phyloP scores from a whole-genome alignment of 64 coral and sea anemone species.

The Porites lutea region DNA sequence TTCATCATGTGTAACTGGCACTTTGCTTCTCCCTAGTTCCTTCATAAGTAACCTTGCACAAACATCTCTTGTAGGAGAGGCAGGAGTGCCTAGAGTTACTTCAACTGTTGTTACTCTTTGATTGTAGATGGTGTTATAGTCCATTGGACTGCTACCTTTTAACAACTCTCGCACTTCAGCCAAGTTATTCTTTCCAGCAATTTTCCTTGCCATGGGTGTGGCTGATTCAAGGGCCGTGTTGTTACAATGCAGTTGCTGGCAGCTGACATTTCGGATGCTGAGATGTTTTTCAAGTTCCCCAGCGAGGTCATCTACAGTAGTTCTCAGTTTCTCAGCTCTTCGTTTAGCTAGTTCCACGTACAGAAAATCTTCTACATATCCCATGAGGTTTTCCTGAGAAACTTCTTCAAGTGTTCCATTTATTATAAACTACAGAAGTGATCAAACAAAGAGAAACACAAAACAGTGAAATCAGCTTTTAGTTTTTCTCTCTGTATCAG shows the following conservation, averaged over 20 bases:
- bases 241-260: conserved; percentile 65
- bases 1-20: conserved; percentile 77
- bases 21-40: conserved; percentile 47
- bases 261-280: conserved; percentile 54
- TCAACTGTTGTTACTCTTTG: background rate
- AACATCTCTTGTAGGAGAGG: conserved; percentile 35
- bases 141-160: background rate
- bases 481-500: too few relatives aligned
- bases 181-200: conserved; percentile 50
- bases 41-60: conserved; percentile 56
- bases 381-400: conserved; percentile 93
- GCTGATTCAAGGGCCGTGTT: conserved; percentile 22
- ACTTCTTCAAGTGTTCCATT: conserved; percentile 89
- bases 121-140: background rate
- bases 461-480: background rate
- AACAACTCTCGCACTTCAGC: conserved; percentile 44
- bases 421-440: conserved; percentile 68
- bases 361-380: conserved; percentile 69
- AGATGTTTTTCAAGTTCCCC: conserved; percentile 56
- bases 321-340: background rate
- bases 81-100: conserved; percentile 13
- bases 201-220: conserved; percentile 48
- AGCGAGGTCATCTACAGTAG: conserved; percentile 70
- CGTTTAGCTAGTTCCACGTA: conserved; percentile 42
- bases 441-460: background rate